Evolutionary conservation across 1,140 invertebrate species (phyloP).

Genomic region (Phymorhynchus buccinoides): DNA sequence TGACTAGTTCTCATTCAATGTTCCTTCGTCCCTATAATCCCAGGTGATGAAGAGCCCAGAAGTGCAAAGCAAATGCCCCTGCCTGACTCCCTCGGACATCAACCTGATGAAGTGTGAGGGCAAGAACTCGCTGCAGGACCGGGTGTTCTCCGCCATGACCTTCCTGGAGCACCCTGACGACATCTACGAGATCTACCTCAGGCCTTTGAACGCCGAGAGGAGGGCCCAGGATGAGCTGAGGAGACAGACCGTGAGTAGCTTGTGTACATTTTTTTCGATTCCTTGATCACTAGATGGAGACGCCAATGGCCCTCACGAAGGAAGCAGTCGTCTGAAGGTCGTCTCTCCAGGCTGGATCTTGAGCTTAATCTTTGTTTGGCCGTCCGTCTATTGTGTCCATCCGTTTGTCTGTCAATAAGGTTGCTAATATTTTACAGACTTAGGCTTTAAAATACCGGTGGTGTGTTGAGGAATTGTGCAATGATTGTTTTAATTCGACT

Average conservation of each 20-base stretch:
- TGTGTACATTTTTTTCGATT: too few species aligned
- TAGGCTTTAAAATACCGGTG: too few species aligned
- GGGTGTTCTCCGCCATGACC: constrained; percentile 52
- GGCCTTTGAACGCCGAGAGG: constrained; percentile 38
- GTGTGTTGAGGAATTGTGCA: too few species aligned
- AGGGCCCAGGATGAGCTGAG: constrained; percentile 36
- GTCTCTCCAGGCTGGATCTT: too few species aligned
- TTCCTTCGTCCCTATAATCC: neutral
- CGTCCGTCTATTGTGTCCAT: too few species aligned
- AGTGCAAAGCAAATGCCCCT: constrained; percentile 46
- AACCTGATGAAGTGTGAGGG: constrained; percentile 52
- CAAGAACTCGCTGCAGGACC: constrained; percentile 44
- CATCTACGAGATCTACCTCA: constrained; percentile 50
- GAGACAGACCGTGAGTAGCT: constrained; percentile 44
- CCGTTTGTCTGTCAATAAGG: too few species aligned
- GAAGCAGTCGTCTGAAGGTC: too few species aligned
- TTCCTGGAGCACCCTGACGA: constrained; percentile 51
- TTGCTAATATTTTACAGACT: too few species aligned
- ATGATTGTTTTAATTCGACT: too few species aligned
- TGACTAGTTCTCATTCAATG: neutral
- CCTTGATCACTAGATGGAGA: too few species aligned
- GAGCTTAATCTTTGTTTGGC: too few species aligned
- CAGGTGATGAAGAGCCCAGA: constrained; percentile 44
- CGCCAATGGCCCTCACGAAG: too few species aligned
- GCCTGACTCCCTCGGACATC: constrained; percentile 43